Evolutionary conservation across 2,113 vertebrate genomes (phyloP), one percentile per base, ranked within the genome.

Genomic region (Mus spicilegus): DNA sequence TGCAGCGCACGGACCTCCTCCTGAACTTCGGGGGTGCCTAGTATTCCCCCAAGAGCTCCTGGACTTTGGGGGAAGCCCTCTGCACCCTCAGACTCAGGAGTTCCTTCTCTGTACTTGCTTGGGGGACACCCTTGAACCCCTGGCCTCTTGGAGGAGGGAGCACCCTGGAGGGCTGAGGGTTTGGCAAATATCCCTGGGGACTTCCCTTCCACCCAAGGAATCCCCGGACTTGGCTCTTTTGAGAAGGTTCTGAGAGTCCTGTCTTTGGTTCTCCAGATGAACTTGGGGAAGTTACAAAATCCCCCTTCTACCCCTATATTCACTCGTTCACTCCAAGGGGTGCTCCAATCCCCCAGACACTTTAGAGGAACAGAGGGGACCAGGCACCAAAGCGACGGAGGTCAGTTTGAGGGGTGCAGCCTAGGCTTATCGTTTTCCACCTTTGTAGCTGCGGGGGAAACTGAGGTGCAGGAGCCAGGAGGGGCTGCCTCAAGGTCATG

Each of bases 261-360:
- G 63, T 49, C 5, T 0, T 22, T 12, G 69, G 81, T 80, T 82
- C 49, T 70, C 56, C 87, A 42, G 84, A 28, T 77, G 94, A 96
- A 97, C 95, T 97, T 94, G 90, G 69, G 92, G 92, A 97, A 98
- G 96, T 98, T 97, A 63, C 39, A 78, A 5, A 2, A n/a, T 67
- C 36, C 28, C 87, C 69, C 92, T 22, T 14, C 24, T 9, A 33
- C 0, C 20, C 81, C 78, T 24, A 33, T 20, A 4, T 72, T 56
- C 65, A 26, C 81, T 42, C 24, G 5, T 72, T 56, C 65, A 26
- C 81, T 42, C 61, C 63, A 54, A 39, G n/a, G 69, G 70, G 46
- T 69, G 20, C 65, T 87, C 65, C 20, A 54, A 76, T 20, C 24
- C 87, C 54, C 87, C 8, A 28, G 58, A 65, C 72, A 58, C 70